Evolutionary conservation across 2,888 invertebrate species (phyloP).

Genomic region (Parnassius glacialis): DNA sequence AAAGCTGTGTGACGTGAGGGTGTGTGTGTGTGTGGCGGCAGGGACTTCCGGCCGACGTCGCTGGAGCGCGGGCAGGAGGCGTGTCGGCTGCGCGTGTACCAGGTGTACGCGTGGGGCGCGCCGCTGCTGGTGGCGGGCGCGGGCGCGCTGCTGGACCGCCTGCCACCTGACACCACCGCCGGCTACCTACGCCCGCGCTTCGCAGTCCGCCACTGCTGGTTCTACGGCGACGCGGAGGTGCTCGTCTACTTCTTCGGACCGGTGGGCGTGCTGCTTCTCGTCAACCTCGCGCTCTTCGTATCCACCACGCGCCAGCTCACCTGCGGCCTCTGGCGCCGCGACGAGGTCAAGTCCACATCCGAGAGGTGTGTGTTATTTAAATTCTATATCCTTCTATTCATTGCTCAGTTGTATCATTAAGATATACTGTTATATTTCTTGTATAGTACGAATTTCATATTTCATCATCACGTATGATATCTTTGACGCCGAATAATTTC

Average conservation of each 20-base stretch:
- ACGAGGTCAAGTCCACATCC: slow-evolving; percentile 90
- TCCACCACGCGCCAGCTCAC: slow-evolving; percentile 92
- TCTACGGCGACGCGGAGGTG: slow-evolving; percentile 90
- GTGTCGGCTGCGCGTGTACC: slow-evolving; percentile 88
- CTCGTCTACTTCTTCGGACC: slow-evolving; percentile 93
- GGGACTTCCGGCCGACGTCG: slow-evolving; percentile 91
- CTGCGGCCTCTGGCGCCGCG: slow-evolving; percentile 93
- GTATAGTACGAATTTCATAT: too few relatives aligned
- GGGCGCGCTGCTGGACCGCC: slow-evolving; percentile 86
- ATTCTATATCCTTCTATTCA: too few relatives aligned
- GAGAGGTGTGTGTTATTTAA: slow-evolving; percentile 49
- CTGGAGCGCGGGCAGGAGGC: slow-evolving; percentile 92
- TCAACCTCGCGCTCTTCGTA: slow-evolving; percentile 89
- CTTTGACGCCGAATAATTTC: too few relatives aligned
- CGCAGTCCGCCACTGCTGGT: slow-evolving; percentile 90
- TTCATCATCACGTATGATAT: too few relatives aligned
- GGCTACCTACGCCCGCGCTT: slow-evolving; percentile 88
- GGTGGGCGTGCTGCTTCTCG: slow-evolving; percentile 87
- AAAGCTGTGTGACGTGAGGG: too few relatives aligned
- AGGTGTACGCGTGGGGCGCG: slow-evolving; percentile 92
- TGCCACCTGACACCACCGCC: slow-evolving; percentile 79
- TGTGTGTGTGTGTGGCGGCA: slow-evolving; percentile 47
- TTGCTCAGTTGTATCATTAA: too few relatives aligned
- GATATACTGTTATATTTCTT: too few relatives aligned
- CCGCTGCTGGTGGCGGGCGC: slow-evolving; percentile 88